Base-by-base conservation (phyloP, 2,888 invertebrate genomes). In the Leuctra nigra region DNA sequence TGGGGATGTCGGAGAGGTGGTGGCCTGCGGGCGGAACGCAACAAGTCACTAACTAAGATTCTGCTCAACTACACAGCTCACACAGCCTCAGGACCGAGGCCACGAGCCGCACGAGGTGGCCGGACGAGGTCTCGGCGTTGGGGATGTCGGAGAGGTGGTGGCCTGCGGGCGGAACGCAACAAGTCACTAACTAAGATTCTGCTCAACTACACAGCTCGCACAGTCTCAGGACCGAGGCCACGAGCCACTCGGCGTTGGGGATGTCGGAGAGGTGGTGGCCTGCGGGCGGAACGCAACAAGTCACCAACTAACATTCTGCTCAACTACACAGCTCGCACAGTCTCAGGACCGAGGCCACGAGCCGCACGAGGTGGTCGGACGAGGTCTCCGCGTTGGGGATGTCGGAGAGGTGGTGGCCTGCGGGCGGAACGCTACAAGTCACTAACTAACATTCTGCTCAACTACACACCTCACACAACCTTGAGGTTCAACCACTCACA, bases 241-340 rank as follows among this genome's bases (percentile, higher is more conserved):
- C 76, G 60, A 91, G 72, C 65, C 90, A 80, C 64, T 73, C 76
- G 55, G 74, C 75, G 1, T 35, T 35, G 13, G 50, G 33, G 50
- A 50, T 50, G 50, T 50, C 50, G 14, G 50, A 29, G 2, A 50
- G 16, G 36, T 50, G 50, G 36, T 50, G 50, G 36, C 50, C 50
- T n/a, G n/a, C n/a, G n/a, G n/a, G n/a, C n/a, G n/a, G n/a, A n/a
- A n/a, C n/a, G n/a, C n/a, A n/a, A n/a, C n/a, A n/a, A n/a, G n/a
- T n/a, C n/a, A n/a, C n/a, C n/a, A n/a, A n/a, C n/a, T n/a, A n/a
- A n/a, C n/a, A n/a, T n/a, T n/a, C n/a, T n/a, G n/a, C n/a, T n/a
- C n/a, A n/a, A n/a, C n/a, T n/a, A n/a, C n/a, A n/a, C 64, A 89
- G 82, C 53, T 85, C 81, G 68, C 86, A 86, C 53, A 91, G 73